phyloP scores from a whole-genome alignment of 2,113 vertebrate genomes.

The Gymnogyps californianus region DNA sequence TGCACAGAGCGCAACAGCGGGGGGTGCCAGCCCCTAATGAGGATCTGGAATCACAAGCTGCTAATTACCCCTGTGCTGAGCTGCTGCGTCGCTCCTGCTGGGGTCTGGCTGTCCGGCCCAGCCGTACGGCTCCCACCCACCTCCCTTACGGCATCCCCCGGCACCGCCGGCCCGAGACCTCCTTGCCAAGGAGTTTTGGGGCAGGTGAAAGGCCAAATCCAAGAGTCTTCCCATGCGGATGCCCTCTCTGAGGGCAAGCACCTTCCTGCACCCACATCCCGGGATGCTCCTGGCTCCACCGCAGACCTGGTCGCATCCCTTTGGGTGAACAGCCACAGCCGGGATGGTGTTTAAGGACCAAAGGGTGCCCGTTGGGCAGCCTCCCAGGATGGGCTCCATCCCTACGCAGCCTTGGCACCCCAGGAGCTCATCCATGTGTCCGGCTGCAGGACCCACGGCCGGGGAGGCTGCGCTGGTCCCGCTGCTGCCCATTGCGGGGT shows the following conservation, averaged over 20 bases:
- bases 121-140: fast-evolving
- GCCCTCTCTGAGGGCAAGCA: fast-evolving
- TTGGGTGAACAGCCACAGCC: neutral
- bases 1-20: slow-evolving; percentile 20
- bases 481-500: neutral
- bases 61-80: slow-evolving; percentile 45
- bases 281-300: neutral
- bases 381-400: fast-evolving
- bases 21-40: slow-evolving; percentile 39
- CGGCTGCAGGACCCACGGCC: fast-evolving
- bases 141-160: fast-evolving
- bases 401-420: fast-evolving
- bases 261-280: fast-evolving
- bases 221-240: fast-evolving
- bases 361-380: neutral
- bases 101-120: neutral
- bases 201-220: neutral
- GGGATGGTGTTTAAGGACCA: fast-evolving
- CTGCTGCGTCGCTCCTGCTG: neutral
- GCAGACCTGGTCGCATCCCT: fast-evolving
- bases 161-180: fast-evolving
- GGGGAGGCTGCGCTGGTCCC: neutral
- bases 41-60: slow-evolving; percentile 32
- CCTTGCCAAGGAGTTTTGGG: fast-evolving
- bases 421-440: neutral